Evolutionary conservation across 92 coral and sea anemone genomes (phyloP), one percentile per base, ranked within the genome.

Genomic region (Zoanthus sansibaricus): DNA sequence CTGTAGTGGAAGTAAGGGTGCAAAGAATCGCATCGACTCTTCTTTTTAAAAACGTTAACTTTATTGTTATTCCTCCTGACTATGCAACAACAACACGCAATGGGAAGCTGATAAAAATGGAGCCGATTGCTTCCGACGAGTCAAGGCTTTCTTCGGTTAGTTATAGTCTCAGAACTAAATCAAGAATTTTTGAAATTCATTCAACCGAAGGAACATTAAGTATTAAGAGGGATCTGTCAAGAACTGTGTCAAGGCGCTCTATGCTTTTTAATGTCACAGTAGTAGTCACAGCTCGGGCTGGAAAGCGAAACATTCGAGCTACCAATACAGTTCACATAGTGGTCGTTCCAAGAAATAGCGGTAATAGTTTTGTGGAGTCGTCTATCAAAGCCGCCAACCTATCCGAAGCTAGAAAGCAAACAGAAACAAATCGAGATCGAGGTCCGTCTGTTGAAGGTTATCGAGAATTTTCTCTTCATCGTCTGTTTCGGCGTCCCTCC

Each of bases 401-500:
- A 77, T 90, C 89, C 71, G 68, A 91, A 67, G 59, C 70, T 9
- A 55, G 75, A 5, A 76, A 75, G 80, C 79, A 72, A 56, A 45
- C 71, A 32, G 82, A 80, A 51, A 78, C 77, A 73, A 83, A 58
- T 32, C 90, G 86, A 6, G 55, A 83, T 31, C 83, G 93, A 46
- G 77, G 89, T n/a, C 46, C 76, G 9, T 77, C 85, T 1, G 37
- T 9, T 55, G 16, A 48, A 15, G 92, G 92, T 7, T 66, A 42
- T 52, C 82, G 86, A 32, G 98, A 97, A 86, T 97, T 97, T 77
- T 79, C 92, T 5, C 80, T 93, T 37, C 99, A 97, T 90, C 98
- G 99, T 42, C 84, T 97, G 80, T 97, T 97, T 72, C 99, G 99
- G 44, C 93, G 87, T 31, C 90, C 92, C 52, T 97, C 99, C 73